Conservation (phyloP, 2,888 invertebrate genomes). For the Fabriciana adippe region DNA sequence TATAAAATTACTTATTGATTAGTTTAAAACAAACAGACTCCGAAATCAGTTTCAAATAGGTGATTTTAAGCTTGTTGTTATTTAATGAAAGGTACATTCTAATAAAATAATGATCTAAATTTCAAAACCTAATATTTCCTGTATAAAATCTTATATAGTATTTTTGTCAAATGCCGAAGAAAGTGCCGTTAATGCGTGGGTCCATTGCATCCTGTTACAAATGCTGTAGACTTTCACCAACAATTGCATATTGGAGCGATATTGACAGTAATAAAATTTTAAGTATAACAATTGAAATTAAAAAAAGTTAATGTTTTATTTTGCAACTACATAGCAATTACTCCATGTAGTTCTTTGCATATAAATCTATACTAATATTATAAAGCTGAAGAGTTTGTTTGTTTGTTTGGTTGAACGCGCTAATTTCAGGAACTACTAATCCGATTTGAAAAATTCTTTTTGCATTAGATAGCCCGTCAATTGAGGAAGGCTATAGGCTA, state of each 20-base stretch:
- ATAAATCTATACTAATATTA: too few species aligned
- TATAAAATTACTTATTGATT: too few species aligned
- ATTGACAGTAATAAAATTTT: constrained; percentile 6
- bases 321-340: background rate
- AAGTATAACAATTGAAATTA: background rate
- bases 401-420: too few species aligned
- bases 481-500: too few species aligned
- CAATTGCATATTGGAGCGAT: constrained; percentile 2
- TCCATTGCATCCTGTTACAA: constrained; percentile 29
- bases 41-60: too few species aligned
- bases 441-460: too few species aligned
- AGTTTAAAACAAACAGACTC: too few species aligned
- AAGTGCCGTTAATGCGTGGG: constrained; percentile 26
- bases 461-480: too few species aligned
- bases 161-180: constrained; percentile 18
- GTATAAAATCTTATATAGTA: background rate
- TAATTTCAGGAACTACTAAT: too few species aligned
- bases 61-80: background rate
- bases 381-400: too few species aligned
- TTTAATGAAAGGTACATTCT: constrained; percentile 1
- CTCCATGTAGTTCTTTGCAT: too few species aligned
- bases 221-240: constrained; percentile 30
- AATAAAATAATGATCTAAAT: constrained; percentile 7
- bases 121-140: constrained; percentile 19
- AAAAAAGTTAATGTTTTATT: background rate